Evolutionary conservation across 2,113 vertebrate species (phyloP), one percentile per base, ranked within the genome.

Genomic region (Notarius lentiginosus): DNA sequence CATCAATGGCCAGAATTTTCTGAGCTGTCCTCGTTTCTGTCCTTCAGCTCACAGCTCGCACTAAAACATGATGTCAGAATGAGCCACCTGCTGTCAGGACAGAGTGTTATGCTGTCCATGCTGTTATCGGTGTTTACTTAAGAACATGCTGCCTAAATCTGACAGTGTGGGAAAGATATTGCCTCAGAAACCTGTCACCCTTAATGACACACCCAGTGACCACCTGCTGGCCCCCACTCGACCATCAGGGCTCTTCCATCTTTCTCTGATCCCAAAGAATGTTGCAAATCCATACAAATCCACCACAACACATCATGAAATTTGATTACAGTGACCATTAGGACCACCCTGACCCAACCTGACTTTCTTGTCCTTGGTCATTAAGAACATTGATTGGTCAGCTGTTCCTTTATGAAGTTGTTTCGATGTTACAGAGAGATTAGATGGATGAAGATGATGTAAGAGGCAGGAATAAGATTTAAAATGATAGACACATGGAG

Each of bases 321-420:
- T 94, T 92, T 91, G 90, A 93, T 93, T 93, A 93, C 86, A 12
- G 60, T 87, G 91, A 91, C 92, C 91, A 90, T 88, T 83, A 90
- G 90, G 89, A 91, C 87, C 90, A 86, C 68, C 73, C 34, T 87
- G n/a, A 79, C 53, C 84, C 85, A 51, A 30, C 18, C 41, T 73
- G 85, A 89, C 89, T 89, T 86, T 89, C 89, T 82, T 88, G 82
- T 51, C 84, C 83, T 85, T 14, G 72, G 0, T 79, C 70, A 80
- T 60, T 65, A 84, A 70, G 34, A 49, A 41, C 41, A 72, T 70
- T 66, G 81, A 56, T n/a, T 66, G 34, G 77, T 24, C 63, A 89
- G 76, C 82, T 75, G 72, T 84, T 84, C 34, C 30, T 66, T 84
- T 56, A 82, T 84, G 66, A 73, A 83, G 66, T 68, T 55, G 66